Percentiles rank a stretch among this genome's conserved stretches.
phyloP scores from a whole-genome alignment of 2,888 invertebrate species.

The Amphipoea lucens region DNA sequence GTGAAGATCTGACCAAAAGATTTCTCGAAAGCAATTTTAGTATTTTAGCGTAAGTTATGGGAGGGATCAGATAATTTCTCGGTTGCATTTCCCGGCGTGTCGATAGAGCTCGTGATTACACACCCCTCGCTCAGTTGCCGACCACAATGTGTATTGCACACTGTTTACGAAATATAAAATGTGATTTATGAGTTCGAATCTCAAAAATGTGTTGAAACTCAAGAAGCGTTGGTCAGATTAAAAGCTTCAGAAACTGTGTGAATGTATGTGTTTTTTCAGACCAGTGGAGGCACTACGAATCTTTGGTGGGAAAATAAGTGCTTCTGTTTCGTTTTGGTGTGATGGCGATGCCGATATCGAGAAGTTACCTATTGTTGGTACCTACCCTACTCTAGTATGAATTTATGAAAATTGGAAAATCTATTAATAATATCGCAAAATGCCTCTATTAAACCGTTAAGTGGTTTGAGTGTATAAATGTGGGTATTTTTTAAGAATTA shows the following conservation, averaged over 20 bases:
- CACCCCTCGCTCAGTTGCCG: slow-evolving; percentile 71
- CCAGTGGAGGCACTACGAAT: not conserved
- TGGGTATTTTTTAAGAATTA: not conserved
- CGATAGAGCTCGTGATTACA: slow-evolving; percentile 82
- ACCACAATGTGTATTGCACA: slow-evolving; percentile 55
- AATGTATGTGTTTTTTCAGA: not conserved
- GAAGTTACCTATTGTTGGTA: not conserved
- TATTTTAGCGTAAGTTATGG: slow-evolving; percentile 88
- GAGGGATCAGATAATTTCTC: slow-evolving; percentile 87
- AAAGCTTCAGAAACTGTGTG: not conserved
- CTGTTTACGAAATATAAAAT: slow-evolving; percentile 64
- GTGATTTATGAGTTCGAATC: slow-evolving; percentile 38
- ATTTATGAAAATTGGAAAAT: not conserved
- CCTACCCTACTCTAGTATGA: not conserved
- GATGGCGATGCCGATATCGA: not conserved
- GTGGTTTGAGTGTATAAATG: not conserved
- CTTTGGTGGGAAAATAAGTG: not conserved
- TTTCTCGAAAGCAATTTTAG: slow-evolving; percentile 89
- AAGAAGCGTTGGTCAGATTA: not conserved
- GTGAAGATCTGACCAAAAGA: slow-evolving; percentile 88
- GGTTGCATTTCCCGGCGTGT: slow-evolving; percentile 83
- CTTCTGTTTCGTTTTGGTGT: not conserved
- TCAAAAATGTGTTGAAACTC: not conserved
- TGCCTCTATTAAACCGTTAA: not conserved
- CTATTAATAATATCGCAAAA: not conserved